Base-by-base conservation (phyloP, 2,797 vertebrate species). In the Rhodeus uyekii region DNA sequence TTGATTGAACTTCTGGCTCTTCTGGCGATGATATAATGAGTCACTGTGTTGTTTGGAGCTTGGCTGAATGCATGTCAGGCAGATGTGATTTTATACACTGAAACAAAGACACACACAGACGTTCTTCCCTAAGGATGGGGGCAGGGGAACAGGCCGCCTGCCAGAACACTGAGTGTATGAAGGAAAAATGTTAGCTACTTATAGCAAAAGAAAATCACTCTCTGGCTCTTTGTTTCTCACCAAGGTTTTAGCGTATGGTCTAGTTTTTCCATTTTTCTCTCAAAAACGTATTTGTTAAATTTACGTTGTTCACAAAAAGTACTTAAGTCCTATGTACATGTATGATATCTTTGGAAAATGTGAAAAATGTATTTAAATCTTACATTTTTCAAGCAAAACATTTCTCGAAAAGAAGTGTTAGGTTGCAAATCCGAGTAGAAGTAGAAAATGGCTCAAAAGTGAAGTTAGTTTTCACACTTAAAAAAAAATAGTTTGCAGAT, bases 1-100 rank as follows among this genome's bases (percentile, higher is more conserved):
- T 78, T 84, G 61, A 44, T 81, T 76, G 78, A 65, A 87, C 79
- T 82, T 83, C 48, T 83, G 86, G 81, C 83, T 83, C 42, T 73
- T 88, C 58, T 85, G 80, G 44, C 77, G 83, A 83, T 83, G 85
- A 86, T 63, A 81, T 85, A 88, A 85, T 83, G 78, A 85, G 64
- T 85, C 75, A 60, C 42, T n/a, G 81, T 78, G 63, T n/a, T 84
- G 82, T 82, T 87, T 84, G 84, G 84, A 86, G 76, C 78, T 55
- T 48, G 82, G 38, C 77, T 78, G 79, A 83, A 65, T 79, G 74
- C 69, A 69, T 85, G 85, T 86, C 85, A 88, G 80, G 83, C 81
- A 58, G 71, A 88, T 88, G 81, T 76, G 85, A 86, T 86, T 85
- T 84, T 81, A 74, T 60, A 50, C 36, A 38, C 76, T 76, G 58